Conservation (phyloP, 2,113 vertebrate genomes). For the Seriola quinqueradiata region DNA sequence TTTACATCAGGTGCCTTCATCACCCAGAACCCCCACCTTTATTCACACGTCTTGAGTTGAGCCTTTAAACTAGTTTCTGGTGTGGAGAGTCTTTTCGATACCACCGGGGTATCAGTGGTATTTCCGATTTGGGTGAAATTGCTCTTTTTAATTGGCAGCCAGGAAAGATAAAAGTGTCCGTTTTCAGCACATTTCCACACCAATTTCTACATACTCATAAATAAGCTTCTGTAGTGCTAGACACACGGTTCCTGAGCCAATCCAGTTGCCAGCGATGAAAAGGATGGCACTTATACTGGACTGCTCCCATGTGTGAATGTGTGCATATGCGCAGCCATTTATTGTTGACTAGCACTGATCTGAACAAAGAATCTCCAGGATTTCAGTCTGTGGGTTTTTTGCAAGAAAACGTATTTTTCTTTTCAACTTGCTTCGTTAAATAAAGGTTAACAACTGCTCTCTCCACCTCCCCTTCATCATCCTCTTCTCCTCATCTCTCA, state of each 20-base stretch:
- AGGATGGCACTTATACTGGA: conserved; percentile 18
- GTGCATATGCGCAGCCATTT: conserved; percentile 46
- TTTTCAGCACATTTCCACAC: conserved; percentile 11
- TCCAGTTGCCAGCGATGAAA: conserved; percentile 28
- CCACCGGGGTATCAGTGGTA: neutral
- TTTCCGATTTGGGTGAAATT: neutral
- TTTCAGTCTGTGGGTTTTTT: neutral
- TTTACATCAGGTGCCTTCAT: no score
- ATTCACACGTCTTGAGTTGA: no score
- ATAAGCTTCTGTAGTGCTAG: neutral
- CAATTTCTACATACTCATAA: conserved; percentile 11
- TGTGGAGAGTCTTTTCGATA: neutral
- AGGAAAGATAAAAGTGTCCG: neutral
- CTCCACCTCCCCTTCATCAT: neutral
- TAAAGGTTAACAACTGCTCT: conserved; percentile 37
- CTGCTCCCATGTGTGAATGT: conserved; percentile 33
- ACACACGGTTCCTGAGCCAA: conserved; percentile 3
- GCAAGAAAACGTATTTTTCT: neutral
- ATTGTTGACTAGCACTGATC: neutral
- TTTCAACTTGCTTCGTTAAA: neutral
- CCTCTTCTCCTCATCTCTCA: conserved; percentile 11
- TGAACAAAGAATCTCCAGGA: neutral
- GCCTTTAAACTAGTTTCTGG: no score
- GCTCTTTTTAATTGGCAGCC: neutral
- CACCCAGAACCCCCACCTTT: no score